phyloP scores from a whole-genome alignment of 37 sponge, comb jelly and placozoan species.

The Halichondria panicea region DNA sequence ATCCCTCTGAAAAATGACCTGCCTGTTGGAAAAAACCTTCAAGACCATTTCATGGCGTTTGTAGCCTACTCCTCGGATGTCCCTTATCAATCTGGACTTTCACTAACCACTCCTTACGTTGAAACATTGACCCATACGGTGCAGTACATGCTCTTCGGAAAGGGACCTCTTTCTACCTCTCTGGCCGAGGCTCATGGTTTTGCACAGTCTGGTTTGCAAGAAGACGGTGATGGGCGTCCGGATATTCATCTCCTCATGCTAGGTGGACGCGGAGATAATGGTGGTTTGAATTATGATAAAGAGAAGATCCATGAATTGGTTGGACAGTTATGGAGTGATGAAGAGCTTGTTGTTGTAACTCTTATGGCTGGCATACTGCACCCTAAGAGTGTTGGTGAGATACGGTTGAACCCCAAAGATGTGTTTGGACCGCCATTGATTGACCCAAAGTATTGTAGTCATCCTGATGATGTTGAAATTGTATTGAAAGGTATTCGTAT shows the following conservation, averaged over 20 bases:
- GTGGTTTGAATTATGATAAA: neutral
- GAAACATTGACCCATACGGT: neutral
- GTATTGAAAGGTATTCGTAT: conserved; percentile 54
- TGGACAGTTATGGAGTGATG: conserved; percentile 18
- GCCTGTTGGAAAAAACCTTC: conserved; percentile 82
- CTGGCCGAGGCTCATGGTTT: conserved; percentile 41
- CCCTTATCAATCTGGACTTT: neutral
- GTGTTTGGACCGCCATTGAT: conserved; percentile 58
- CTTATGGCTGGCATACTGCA: conserved; percentile 38
- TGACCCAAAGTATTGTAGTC: conserved; percentile 64
- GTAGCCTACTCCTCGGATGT: neutral
- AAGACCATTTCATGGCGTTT: conserved; percentile 68
- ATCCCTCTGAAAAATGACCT: conserved; percentile 50
- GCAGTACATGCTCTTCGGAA: conserved; percentile 19
- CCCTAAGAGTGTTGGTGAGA: conserved; percentile 64
- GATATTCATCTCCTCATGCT: conserved; percentile 39
- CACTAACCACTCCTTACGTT: neutral
- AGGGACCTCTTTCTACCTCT: conserved; percentile 20
- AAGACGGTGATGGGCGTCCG: conserved; percentile 4
- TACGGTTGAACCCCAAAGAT: conserved; percentile 25
- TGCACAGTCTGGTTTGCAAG: neutral
- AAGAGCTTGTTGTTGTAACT: neutral
- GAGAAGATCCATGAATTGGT: neutral
- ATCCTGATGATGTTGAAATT: conserved; percentile 38
- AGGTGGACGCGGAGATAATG: neutral